Conservation (phyloP, 2,797 vertebrate genomes). For the Gorsachius magnificus region DNA sequence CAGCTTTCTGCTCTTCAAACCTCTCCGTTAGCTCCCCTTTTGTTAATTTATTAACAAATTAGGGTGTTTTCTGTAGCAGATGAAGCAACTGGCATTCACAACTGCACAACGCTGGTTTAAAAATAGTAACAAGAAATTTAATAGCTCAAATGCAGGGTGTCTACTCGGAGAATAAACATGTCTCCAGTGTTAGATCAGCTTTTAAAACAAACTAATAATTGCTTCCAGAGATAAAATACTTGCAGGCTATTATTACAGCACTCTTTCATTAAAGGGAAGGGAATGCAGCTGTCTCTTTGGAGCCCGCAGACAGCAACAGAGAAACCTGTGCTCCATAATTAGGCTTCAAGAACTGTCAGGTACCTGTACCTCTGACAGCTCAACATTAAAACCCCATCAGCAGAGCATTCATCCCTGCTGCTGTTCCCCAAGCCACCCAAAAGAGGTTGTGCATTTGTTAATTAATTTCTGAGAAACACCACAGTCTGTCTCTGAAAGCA, state of each 20-base stretch:
- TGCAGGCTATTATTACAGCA: slow-evolving; percentile 40
- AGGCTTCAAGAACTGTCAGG: not conserved
- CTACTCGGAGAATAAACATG: slow-evolving; percentile 11
- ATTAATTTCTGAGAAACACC: not conserved
- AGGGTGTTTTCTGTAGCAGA: not conserved
- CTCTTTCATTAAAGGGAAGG: not conserved
- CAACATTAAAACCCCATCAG: not conserved
- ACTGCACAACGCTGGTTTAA: not conserved
- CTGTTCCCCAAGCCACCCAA: not conserved
- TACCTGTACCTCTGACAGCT: not conserved
- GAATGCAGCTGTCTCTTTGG: slow-evolving; percentile 2
- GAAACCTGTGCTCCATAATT: slow-evolving; percentile 1
- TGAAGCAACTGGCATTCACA: not conserved
- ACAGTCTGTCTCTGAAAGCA: not conserved
- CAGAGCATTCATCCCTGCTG: not conserved
- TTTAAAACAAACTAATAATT: slow-evolving; percentile 54
- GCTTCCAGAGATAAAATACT: slow-evolving; percentile 49
- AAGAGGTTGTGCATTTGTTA: not conserved
- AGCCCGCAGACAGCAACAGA: not conserved
- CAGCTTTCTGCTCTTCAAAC: not conserved
- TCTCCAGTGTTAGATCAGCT: slow-evolving; percentile 37
- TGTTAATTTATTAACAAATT: not conserved
- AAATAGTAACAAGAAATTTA: not conserved
- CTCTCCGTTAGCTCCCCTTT: not conserved
- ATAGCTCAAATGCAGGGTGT: not conserved